These are phyloP conservation scores for Lophura nycthemera DNA, from an alignment of 2,113 vertebrate species.

Conservation along the genomic window DNA sequence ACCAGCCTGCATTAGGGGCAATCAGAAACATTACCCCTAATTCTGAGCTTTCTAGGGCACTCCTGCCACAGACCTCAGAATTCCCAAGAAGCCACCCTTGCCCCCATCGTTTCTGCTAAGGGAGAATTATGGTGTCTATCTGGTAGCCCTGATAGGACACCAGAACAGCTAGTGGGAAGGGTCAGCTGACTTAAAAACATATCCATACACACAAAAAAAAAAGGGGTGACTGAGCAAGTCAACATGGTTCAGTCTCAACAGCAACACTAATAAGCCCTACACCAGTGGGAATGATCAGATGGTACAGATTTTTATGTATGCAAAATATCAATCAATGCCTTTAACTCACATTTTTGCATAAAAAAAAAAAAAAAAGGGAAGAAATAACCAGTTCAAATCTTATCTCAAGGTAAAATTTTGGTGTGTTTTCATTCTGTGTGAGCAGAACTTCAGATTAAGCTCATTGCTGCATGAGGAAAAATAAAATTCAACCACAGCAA, in stretches of 20 bases:
- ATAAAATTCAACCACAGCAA: neutral
- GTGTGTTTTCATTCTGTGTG: neutral
- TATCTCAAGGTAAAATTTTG: neutral
- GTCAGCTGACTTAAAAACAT: neutral
- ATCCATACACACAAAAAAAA: neutral
- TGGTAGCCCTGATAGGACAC: neutral
- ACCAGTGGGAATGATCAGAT: neutral
- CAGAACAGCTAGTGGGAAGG: neutral
- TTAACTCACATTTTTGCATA: neutral
- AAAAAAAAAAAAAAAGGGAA: neutral
- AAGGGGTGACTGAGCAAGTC: neutral
- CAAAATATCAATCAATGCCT: neutral
- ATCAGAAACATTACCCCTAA: conserved; percentile 13
- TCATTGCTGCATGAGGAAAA: neutral
- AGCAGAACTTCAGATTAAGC: conserved; percentile 8
- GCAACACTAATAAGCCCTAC: neutral
- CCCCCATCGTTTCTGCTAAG: neutral
- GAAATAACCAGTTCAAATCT: neutral
- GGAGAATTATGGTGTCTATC: neutral
- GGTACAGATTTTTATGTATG: neutral
- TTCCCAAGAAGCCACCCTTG: neutral
- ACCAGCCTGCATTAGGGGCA: neutral
- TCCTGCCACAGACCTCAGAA: neutral
- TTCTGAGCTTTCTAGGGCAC: neutral
- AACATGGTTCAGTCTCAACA: neutral